Base-by-base conservation (phyloP, 2,888 invertebrate genomes). In the Chouioia cunea region DNA sequence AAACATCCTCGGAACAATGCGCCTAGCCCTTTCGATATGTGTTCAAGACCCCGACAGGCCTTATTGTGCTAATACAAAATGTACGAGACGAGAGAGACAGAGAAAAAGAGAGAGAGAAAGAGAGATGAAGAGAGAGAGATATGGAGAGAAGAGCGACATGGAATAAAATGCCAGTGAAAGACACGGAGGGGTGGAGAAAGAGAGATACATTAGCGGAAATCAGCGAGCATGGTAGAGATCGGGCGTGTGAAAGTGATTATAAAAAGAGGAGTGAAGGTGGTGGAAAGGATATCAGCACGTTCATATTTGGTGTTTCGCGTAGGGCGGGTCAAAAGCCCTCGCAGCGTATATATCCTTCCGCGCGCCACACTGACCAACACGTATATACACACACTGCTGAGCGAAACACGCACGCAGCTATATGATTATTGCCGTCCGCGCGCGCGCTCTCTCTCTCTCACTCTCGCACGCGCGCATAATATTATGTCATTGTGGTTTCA, bases 401-500 rank as follows among this genome's bases (percentile, higher is more conserved):
- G 52, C 16, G 20, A 8, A 8, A 18, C 54, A 56, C 46, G 43
- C 47, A 47, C 57, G 6, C 22, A 36, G 52, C 14, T 16, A 6
- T 50, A 50, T 50, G 36, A 36, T 36, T 36, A 36, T 36, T 36
- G 36, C 36, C 36, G 10, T 6, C 2, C 10, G 10, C 12, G 6
- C 36, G 36, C 10, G 10, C 36, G 36, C 36, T 36, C 36, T 36
- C 36, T 27, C 6, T 36, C n/a, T n/a, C n/a, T n/a, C n/a, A n/a
- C 76, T 76, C 74, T 76, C 64, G 76, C 74, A 67, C 75, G 66
- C 71, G 58, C 69, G 77, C 76, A 75, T 79, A 79, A 80, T 79
- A 79, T 80, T 80, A 78, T 80, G 80, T 81, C 80, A 80, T 79
- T 79, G 79, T 75, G 78, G 76, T 78, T 79, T 79, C 79, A 78